These are phyloP conservation scores for Mylabris phalerata DNA, from an alignment of 1,140 invertebrate species.

Conservation along the genomic window DNA sequence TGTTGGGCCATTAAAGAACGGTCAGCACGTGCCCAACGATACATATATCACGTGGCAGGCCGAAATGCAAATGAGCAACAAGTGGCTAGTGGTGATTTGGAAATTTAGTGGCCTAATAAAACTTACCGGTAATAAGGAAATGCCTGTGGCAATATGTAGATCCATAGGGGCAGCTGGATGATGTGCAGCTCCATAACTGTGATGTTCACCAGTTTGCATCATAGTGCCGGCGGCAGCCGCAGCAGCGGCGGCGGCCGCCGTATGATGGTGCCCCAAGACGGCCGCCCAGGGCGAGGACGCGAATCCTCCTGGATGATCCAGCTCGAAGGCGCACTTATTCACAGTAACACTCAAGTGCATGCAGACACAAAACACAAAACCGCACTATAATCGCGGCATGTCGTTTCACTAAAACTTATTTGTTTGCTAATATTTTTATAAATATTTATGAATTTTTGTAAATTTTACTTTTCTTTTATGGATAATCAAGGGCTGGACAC, in stretches of 20 bases:
- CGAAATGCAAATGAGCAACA: slow-evolving; percentile 38
- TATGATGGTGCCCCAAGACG: slow-evolving; percentile 57
- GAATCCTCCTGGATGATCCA: slow-evolving; percentile 64
- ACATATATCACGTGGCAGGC: slow-evolving; percentile 34
- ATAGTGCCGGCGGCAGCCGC: slow-evolving; percentile 56
- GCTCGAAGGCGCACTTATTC: slow-evolving; percentile 38
- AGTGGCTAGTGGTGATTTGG: slow-evolving; percentile 22
- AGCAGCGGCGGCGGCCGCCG: slow-evolving; percentile 45
- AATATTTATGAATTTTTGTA: not conserved
- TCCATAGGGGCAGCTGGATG: slow-evolving; percentile 72
- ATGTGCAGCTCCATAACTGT: slow-evolving; percentile 42
- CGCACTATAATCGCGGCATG: slow-evolving; percentile 10
- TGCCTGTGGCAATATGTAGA: slow-evolving; percentile 76
- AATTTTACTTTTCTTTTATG: not conserved
- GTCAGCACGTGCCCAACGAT: slow-evolving; percentile 32
- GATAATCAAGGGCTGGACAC: not conserved
- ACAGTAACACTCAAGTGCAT: slow-evolving; percentile 46
- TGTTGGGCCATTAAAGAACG: slow-evolving; percentile 1
- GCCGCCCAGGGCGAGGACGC: slow-evolving; percentile 61
- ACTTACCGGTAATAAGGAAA: slow-evolving; percentile 82
- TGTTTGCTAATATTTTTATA: not conserved
- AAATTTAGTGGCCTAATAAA: not conserved
- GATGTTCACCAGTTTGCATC: slow-evolving; percentile 47
- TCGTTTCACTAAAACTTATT: not conserved
- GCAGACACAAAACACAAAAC: slow-evolving; percentile 39